Base-by-base conservation (phyloP, 2,888 invertebrate species). In the Papilio elwesi region DNA sequence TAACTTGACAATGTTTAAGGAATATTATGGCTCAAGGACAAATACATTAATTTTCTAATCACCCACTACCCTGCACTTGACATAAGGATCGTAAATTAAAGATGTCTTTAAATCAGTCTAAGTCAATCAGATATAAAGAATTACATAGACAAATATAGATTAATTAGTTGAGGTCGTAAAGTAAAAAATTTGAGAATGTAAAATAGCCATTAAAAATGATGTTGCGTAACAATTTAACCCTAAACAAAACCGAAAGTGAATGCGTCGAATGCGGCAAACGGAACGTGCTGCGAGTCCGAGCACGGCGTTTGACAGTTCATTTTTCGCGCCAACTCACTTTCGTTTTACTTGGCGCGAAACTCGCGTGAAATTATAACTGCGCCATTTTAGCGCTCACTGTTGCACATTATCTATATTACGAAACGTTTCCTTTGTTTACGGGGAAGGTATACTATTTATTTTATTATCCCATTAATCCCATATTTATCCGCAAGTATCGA, bases 301-400 rank as follows among this genome's bases (percentile, higher is more conserved):
- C 74, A 70, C 59, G 11, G 11, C 49, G 70, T 68, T 74, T 74
- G 74, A 74, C 74, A 74, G 70, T 74, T 70, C 65, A 66, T 74
- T 72, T 74, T 76, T 74, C 66, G 74, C 75, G 75, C 75, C 72
- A 71, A 72, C 68, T 74, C 75, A 75, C 76, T 76, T 76, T 76
- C 76, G 70, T 75, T 75, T 75, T 62, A 74, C 72, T 73, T 73
- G 70, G 77, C 73, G 75, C 74, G 69, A 76, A 75, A 76, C 74
- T 65, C 57, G 72, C 69, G 66, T 69, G 73, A 62, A 73, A 73
- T 73, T 70, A 66, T 47, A 66, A 66, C n/a, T 66, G 59, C 62
- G 48, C 59, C 65, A 67, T 70, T 70, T 73, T 70, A 70, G 64
- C 66, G 66, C 38, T 66, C 62, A 70, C 62, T 73, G 53, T 70